Percentiles rank a stretch among this genome's conserved stretches.
Conservation (phyloP, 2,888 invertebrate genomes). For the Ophion obscuratus region DNA sequence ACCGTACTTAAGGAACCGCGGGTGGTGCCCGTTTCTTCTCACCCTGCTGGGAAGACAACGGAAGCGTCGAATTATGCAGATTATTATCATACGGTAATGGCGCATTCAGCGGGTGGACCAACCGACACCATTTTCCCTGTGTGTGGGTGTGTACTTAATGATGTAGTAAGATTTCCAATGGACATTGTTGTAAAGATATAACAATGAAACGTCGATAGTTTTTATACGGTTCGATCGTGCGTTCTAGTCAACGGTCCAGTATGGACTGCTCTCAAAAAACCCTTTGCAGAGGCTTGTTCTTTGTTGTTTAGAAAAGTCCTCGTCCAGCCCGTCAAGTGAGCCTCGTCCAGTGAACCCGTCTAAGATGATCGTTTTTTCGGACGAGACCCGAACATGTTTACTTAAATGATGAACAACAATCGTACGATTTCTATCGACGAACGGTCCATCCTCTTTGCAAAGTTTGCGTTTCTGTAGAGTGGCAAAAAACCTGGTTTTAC, state of each 20-base stretch:
- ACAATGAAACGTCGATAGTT: too few species aligned
- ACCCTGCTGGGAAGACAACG: constrained; percentile 19
- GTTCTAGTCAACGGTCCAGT: too few species aligned
- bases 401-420: constrained; percentile 32
- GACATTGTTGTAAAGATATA: too few species aligned
- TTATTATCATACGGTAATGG: constrained; percentile 36
- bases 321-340: too few species aligned
- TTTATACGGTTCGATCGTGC: too few species aligned
- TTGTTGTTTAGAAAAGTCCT: too few species aligned
- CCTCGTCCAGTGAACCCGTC: too few species aligned
- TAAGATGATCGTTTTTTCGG: too few species aligned
- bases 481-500: constrained; percentile 12
- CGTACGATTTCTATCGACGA: constrained; percentile 50
- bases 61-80: constrained; percentile 54
- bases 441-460: constrained; percentile 25
- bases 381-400: too few species aligned
- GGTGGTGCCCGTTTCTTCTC: background rate
- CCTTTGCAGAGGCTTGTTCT: too few species aligned
- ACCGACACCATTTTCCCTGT: constrained; percentile 4
- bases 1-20: background rate
- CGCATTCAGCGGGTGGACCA: background rate
- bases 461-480: constrained; percentile 34
- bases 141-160: constrained; percentile 1
- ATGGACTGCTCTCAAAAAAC: too few species aligned
- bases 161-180: too few species aligned